Percentiles rank a stretch among this genome's conserved stretches.
These are phyloP conservation scores for Sycobia sp. DNA, from an alignment of 1,140 invertebrate genomes.

Conservation along the genomic window DNA sequence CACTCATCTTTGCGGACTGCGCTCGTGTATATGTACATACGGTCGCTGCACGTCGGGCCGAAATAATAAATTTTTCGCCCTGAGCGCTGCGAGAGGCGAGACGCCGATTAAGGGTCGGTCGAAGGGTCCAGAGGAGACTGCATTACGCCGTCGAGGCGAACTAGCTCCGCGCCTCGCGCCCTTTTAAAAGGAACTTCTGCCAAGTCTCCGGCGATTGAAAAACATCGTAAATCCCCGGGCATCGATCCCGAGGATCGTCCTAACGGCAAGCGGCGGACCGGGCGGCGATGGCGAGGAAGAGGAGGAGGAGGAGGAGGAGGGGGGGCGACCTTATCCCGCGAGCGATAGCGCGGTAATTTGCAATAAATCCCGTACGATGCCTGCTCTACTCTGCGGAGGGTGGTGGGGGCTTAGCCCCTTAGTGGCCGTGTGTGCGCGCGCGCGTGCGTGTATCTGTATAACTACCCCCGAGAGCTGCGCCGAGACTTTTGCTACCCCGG, in stretches of 20 bases:
- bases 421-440: too few relatives aligned
- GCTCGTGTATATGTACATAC: background rate
- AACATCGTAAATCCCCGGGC: conserved; percentile 58
- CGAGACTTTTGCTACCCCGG: too few relatives aligned
- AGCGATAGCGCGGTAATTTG: conserved; percentile 26
- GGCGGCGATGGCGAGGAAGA: too few relatives aligned
- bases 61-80: conserved; percentile 54
- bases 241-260: conserved; percentile 47
- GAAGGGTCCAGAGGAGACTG: background rate
- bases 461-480: too few relatives aligned
- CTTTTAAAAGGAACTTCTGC: conserved; percentile 55
- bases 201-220: conserved; percentile 51
- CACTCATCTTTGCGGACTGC: too few relatives aligned
- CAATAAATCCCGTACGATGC: conserved; percentile 21
- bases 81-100: conserved; percentile 3
- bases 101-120: too few relatives aligned
- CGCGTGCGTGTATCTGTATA: too few relatives aligned
- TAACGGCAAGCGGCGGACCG: conserved; percentile 5
- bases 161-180: conserved; percentile 45
- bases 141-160: conserved; percentile 15
- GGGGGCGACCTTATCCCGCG: conserved; percentile 35
- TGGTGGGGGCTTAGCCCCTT: too few relatives aligned
- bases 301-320: too few relatives aligned
- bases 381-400: too few relatives aligned
- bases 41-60: background rate